These are phyloP conservation scores for Pheosia tremula DNA, from an alignment of 2,888 invertebrate species.

Conservation along the genomic window DNA sequence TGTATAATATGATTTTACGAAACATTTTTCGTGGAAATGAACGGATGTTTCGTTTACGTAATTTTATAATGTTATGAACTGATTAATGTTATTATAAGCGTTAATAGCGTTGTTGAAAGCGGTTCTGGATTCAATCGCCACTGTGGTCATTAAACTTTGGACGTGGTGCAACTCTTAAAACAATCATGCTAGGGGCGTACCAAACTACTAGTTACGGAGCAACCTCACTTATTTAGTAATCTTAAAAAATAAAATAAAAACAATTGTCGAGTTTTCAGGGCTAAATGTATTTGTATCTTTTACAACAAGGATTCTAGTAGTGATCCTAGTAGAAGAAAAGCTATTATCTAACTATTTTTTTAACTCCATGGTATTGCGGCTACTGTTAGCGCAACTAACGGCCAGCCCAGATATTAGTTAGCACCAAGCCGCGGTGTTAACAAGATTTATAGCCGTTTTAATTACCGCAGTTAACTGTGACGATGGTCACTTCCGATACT, in stretches of 20 bases:
- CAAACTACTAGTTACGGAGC: no score
- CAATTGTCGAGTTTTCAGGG: no score
- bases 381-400: conserved; percentile 14
- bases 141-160: no score
- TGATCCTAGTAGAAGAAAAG: no score
- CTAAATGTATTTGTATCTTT: no score
- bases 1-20: neutral
- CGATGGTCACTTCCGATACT: conserved; percentile 53
- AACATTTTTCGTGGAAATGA: neutral
- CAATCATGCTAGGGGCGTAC: no score
- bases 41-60: neutral
- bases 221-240: no score
- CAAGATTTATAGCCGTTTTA: conserved; percentile 59
- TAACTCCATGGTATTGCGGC: conserved; percentile 2
- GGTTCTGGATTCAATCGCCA: no score
- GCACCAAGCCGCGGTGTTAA: conserved; percentile 39
- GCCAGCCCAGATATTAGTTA: conserved; percentile 26
- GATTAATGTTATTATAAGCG: neutral
- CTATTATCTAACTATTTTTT: neutral
- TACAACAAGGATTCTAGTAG: no score
- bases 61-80: neutral
- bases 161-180: no score
- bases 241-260: no score
- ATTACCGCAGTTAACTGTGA: conserved; percentile 58
- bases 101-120: no score